Percentiles rank a stretch among this genome's conserved stretches.
Evolutionary conservation across 1,140 invertebrate genomes (phyloP).

Genomic region (Oryzaephilus surinamensis): DNA sequence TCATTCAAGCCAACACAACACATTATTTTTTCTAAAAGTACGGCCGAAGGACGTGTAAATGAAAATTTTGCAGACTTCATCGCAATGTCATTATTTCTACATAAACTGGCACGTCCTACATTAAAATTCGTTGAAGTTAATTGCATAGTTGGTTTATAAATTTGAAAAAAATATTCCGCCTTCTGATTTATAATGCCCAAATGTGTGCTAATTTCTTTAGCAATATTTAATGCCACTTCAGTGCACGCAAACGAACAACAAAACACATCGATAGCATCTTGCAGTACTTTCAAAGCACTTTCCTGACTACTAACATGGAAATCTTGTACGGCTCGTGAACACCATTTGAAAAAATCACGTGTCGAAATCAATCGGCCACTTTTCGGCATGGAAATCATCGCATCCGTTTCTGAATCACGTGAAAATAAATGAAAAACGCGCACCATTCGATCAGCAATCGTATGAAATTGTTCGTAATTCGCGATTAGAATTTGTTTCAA

Average conservation of each 20-base stretch:
- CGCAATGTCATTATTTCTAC: conserved; percentile 31
- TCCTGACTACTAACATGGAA: conserved; percentile 66
- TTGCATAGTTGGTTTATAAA: conserved; percentile 67
- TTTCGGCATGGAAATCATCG: conserved; percentile 28
- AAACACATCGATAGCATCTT: conserved; percentile 89
- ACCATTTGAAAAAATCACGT: conserved; percentile 91
- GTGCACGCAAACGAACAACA: conserved; percentile 60
- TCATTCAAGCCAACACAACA: conserved; percentile 74
- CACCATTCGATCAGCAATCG: conserved; percentile 66
- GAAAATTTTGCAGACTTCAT: conserved; percentile 55
- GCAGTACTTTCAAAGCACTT: conserved; percentile 66
- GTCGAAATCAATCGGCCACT: conserved; percentile 60
- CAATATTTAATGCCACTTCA: conserved; percentile 51
- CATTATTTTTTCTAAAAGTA: conserved; percentile 77
- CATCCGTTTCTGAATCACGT: conserved; percentile 46
- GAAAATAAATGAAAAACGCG: conserved; percentile 77
- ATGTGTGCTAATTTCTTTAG: conserved; percentile 64
- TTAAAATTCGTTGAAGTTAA: conserved; percentile 30
- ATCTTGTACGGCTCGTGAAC: conserved; percentile 59
- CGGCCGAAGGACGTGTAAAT: conserved; percentile 66
- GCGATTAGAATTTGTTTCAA: conserved; percentile 54
- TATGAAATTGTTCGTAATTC: conserved; percentile 61
- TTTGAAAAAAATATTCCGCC: conserved; percentile 67
- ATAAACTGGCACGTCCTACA: conserved; percentile 23
- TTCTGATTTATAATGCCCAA: conserved; percentile 75